A percentile compares a stretch with the other conserved stretches of the same genome.
Evolutionary conservation across 2,797 vertebrate species (phyloP).

Genomic region (Tangara arthus): DNA sequence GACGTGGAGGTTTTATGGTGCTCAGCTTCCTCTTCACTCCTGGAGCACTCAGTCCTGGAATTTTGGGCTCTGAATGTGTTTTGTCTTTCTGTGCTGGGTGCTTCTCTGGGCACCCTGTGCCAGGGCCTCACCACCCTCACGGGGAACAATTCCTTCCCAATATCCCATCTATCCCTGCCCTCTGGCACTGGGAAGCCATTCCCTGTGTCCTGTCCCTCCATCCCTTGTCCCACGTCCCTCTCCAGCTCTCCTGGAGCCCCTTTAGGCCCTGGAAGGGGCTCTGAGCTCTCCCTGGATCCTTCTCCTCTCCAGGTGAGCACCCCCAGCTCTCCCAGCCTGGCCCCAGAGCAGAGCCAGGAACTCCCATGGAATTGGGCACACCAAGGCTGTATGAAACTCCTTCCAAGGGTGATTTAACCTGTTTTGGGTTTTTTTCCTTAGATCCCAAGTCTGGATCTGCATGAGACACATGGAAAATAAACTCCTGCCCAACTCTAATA

Average conservation of each 20-base stretch:
- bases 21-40: background rate
- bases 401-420: background rate
- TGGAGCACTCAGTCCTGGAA: no score
- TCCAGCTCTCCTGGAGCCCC: background rate
- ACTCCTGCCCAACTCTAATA: background rate
- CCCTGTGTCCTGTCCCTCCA: background rate
- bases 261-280: background rate
- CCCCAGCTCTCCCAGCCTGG: background rate
- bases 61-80: no score
- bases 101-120: accelerated
- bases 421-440: background rate
- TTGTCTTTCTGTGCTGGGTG: background rate
- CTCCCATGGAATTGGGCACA: background rate
- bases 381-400: background rate
- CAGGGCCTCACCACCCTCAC: accelerated
- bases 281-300: background rate
- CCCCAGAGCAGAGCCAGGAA: background rate
- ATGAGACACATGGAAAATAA: accelerated
- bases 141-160: accelerated
- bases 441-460: background rate
- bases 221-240: background rate
- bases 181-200: background rate
- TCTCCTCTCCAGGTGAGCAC: background rate
- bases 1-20: no score
- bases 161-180: background rate